These are phyloP conservation scores for Lacerta viridis DNA, from an alignment of 2,797 vertebrate genomes.

Conservation along the genomic window DNA sequence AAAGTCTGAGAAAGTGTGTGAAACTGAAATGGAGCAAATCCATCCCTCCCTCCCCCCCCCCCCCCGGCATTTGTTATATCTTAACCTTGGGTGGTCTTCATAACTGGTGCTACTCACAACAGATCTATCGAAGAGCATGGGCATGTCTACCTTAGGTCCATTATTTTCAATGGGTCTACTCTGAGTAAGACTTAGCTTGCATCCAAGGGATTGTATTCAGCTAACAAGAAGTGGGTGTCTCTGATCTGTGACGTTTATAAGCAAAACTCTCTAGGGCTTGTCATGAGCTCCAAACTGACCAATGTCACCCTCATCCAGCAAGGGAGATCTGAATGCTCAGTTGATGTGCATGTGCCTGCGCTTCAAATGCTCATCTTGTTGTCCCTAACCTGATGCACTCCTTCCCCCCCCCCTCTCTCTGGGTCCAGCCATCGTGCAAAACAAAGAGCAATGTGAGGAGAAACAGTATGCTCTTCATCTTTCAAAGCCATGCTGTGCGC, in stretches of 20 bases:
- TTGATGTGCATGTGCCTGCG: neutral
- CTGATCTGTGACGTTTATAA: neutral
- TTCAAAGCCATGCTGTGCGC: neutral
- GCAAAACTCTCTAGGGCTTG: neutral
- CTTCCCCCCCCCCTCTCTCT: neutral
- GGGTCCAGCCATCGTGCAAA: neutral
- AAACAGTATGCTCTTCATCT: neutral
- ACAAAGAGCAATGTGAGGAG: neutral
- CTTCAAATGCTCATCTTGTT: neutral
- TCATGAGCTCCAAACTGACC: neutral
- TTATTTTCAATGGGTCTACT: no score
- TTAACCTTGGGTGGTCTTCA: neutral
- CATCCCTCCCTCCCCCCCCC: no score
- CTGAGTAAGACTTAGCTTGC: no score
- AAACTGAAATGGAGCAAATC: no score
- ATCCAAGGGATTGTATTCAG: neutral
- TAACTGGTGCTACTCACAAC: no score
- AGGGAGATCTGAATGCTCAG: neutral
- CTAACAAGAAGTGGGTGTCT: neutral
- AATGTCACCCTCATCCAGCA: neutral
- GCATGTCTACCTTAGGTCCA: no score
- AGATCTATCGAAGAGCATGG: no score
- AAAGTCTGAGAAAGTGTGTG: no score
- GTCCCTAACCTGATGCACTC: neutral
- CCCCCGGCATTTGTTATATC: neutral